phyloP scores from a whole-genome alignment of 2,113 vertebrate genomes.

The Mixornis gularis region DNA sequence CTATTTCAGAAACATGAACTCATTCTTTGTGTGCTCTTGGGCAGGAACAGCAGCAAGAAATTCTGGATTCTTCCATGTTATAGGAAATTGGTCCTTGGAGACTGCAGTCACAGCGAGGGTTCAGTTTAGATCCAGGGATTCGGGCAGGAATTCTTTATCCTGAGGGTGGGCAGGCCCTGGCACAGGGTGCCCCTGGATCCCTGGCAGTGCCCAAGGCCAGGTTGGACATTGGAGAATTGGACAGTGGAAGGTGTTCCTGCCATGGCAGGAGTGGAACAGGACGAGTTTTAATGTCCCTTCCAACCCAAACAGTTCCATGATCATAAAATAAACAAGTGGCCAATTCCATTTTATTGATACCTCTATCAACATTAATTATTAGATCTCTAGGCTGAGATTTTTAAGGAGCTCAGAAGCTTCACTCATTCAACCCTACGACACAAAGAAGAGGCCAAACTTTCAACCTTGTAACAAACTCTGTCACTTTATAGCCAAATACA shows the following conservation, averaged over 20 bases:
- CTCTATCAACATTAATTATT: background rate
- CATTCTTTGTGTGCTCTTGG: background rate
- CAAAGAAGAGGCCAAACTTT: background rate
- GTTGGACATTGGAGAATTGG: background rate
- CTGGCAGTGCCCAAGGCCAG: background rate
- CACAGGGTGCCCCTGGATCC: background rate
- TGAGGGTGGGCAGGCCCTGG: background rate
- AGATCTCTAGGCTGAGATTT: background rate
- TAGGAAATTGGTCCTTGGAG: background rate
- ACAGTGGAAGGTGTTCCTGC: background rate
- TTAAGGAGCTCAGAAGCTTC: background rate
- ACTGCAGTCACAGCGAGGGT: background rate
- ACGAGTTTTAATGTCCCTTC: accelerated
- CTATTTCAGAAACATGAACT: background rate
- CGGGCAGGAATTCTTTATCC: background rate
- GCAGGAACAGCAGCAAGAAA: background rate
- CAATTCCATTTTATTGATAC: background rate
- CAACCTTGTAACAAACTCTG: background rate
- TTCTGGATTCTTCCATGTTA: background rate
- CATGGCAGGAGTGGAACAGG: background rate
- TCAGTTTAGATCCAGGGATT: background rate
- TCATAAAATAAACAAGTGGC: background rate
- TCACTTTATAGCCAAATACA: background rate
- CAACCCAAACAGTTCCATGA: background rate
- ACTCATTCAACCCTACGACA: background rate